A percentile compares a stretch with the other conserved stretches of the same genome.
Conservation (phyloP, 2,797 vertebrate species). For the Schizopygopsis malacanthus region DNA sequence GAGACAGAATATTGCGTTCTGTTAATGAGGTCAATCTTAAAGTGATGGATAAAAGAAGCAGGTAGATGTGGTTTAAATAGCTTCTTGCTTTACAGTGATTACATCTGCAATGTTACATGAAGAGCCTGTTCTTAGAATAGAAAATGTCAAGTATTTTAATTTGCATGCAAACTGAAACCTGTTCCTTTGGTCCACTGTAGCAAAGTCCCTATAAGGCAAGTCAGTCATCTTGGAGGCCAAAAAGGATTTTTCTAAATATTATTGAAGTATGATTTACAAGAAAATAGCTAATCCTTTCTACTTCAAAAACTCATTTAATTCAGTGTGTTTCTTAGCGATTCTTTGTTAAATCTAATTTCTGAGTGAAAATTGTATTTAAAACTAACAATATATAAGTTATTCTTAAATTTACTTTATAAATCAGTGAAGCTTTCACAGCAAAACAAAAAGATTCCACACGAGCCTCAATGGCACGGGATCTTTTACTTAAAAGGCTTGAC, state of each 20-base stretch:
- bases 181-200: background rate
- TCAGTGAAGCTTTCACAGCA: background rate
- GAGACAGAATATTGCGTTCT: slow-evolving; percentile 30
- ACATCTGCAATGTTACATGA: background rate
- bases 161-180: slow-evolving; percentile 4
- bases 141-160: slow-evolving; percentile 5
- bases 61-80: background rate
- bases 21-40: background rate
- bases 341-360: background rate
- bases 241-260: background rate
- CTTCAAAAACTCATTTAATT: background rate
- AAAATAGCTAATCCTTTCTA: background rate
- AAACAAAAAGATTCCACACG: background rate
- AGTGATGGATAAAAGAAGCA: background rate
- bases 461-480: background rate
- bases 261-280: too few relatives aligned
- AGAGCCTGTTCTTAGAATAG: background rate
- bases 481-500: background rate
- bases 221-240: background rate
- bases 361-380: background rate
- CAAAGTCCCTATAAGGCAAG: background rate
- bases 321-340: background rate
- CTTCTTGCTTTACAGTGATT: background rate
- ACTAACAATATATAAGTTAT: background rate
- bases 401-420: background rate